Evolutionary conservation across 2,888 invertebrate species (phyloP).

Genomic region (Pollenia amentaria): DNA sequence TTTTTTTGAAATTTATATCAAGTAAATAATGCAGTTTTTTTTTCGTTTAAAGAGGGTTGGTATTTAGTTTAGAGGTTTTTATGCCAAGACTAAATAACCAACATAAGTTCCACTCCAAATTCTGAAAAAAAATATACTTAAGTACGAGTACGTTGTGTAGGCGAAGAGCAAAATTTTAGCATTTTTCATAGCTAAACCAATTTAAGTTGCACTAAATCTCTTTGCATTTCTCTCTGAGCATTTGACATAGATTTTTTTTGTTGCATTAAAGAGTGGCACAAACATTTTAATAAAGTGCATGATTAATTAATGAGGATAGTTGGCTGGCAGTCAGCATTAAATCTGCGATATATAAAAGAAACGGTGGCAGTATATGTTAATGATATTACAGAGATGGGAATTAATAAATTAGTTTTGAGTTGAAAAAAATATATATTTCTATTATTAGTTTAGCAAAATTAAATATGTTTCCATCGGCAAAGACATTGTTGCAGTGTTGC

Average conservation of each 20-base stretch:
- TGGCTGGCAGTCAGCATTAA: conserved; percentile 4
- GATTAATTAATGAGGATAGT: conserved; percentile 12
- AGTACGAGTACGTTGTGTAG: conserved; percentile 31
- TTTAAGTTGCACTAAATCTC: conserved; percentile 16
- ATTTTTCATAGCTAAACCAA: conserved; percentile 7
- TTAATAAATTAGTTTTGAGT: background rate
- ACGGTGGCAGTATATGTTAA: background rate
- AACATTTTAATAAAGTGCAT: background rate
- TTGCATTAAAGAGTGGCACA: background rate
- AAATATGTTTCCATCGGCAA: no score
- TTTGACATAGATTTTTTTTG: conserved; percentile 54
- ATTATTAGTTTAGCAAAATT: no score
- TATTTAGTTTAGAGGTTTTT: conserved; percentile 70
- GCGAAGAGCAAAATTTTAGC: background rate
- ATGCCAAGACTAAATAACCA: conserved; percentile 66
- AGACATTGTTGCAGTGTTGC: no score
- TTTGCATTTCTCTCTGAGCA: conserved; percentile 38
- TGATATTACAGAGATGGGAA: background rate
- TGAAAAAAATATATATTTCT: no score
- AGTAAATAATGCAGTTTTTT: conserved; percentile 20
- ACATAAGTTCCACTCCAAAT: background rate
- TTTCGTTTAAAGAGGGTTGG: conserved; percentile 38
- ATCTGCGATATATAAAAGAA: conserved; percentile 5
- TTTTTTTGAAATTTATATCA: conserved; percentile 19
- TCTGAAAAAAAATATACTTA: background rate